Percentiles rank a stretch among this genome's conserved stretches.
These are phyloP conservation scores for Phylloscopus trochiloides DNA, from an alignment of 2,113 vertebrate genomes.

Conservation along the genomic window DNA sequence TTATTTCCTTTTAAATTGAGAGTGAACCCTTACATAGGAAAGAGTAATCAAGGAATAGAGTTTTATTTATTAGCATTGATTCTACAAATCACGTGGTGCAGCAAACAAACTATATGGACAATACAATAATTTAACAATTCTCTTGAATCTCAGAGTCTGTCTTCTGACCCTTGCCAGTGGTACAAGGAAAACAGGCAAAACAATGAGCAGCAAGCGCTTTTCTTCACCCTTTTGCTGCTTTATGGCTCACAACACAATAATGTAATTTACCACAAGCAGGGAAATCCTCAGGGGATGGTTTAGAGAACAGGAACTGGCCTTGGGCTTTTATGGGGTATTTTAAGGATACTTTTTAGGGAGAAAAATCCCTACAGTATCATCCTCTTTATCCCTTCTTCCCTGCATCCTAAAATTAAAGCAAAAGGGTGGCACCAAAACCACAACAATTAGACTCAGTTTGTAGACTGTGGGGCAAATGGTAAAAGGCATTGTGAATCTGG, in stretches of 20 bases:
- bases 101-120: conserved; percentile 6
- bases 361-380: neutral
- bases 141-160: neutral
- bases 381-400: neutral
- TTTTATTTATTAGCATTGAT: conserved; percentile 53
- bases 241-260: conserved; percentile 17
- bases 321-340: neutral
- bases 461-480: neutral
- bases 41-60: conserved; percentile 28
- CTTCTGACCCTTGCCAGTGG: neutral
- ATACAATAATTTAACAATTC: conserved; percentile 16
- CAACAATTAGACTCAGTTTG: neutral
- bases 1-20: conserved; percentile 57
- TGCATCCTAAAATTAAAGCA: neutral
- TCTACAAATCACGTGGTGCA: conserved; percentile 7
- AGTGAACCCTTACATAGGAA: conserved; percentile 22
- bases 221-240: conserved; percentile 27
- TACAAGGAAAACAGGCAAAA: neutral
- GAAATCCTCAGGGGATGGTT: neutral
- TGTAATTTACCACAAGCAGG: conserved; percentile 26
- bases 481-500: neutral
- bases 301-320: neutral
- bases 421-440: neutral
- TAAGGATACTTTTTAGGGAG: neutral
- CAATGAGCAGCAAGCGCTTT: conserved; percentile 26